A percentile compares a stretch with the other conserved stretches of the same genome.
phyloP scores from a whole-genome alignment of 2,113 vertebrate genomes.

The Ageneiosus marmoratus region DNA sequence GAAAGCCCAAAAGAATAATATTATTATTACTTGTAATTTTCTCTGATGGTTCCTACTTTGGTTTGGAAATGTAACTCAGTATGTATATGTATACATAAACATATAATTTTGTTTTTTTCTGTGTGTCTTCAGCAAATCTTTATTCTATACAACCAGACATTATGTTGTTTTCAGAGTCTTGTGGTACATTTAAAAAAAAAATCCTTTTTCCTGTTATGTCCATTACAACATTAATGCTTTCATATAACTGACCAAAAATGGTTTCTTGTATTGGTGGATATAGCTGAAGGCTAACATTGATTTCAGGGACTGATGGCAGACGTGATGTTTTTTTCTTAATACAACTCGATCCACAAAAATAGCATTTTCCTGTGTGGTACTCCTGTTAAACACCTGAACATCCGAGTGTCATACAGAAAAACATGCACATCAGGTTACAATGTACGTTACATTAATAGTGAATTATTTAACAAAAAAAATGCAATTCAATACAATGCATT shows the following conservation, averaged over 20 bases:
- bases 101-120: slow-evolving; percentile 57
- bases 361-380: not conserved
- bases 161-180: not conserved
- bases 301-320: not conserved
- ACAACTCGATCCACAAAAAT: not conserved
- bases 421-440: not conserved
- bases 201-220: not conserved
- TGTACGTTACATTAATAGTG: not conserved
- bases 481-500: not conserved
- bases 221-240: not conserved
- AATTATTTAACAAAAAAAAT: not conserved
- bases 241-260: not conserved
- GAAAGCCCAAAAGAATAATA: slow-evolving; percentile 27
- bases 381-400: not conserved
- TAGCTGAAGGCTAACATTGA: not conserved
- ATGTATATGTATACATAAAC: slow-evolving; percentile 57
- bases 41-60: slow-evolving; percentile 38
- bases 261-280: not conserved
- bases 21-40: slow-evolving; percentile 30
- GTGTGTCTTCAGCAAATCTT: slow-evolving; percentile 17
- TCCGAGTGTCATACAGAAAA: not conserved
- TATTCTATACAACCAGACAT: slow-evolving; percentile 4
- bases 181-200: not conserved
- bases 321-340: not conserved
- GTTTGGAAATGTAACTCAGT: slow-evolving; percentile 54